Percentiles rank a stretch among this genome's conserved stretches.
These are phyloP conservation scores for Himantopus leucocephalus DNA, from an alignment of 2,113 vertebrate genomes.

Conservation along the genomic window DNA sequence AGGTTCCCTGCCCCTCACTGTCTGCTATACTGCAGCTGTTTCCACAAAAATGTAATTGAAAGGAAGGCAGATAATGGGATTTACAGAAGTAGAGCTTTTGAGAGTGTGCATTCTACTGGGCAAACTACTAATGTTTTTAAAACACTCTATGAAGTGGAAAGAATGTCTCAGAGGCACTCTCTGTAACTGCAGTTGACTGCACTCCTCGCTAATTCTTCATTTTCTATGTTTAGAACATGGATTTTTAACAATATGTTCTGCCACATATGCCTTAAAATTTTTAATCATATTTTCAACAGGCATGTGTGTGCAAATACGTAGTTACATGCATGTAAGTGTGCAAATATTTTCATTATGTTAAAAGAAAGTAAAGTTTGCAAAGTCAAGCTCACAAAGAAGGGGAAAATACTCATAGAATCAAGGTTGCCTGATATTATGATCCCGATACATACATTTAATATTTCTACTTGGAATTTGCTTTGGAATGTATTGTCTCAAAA, in stretches of 20 bases:
- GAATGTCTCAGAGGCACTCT: background rate
- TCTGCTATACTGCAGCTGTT: background rate
- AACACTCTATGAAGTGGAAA: background rate
- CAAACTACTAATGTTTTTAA: background rate
- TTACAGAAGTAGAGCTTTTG: background rate
- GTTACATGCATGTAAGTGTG: background rate
- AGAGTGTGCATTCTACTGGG: background rate
- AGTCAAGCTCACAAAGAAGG: background rate
- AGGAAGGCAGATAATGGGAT: background rate
- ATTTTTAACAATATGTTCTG: background rate
- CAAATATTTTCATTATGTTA: background rate
- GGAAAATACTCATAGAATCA: background rate
- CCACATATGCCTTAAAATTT: background rate
- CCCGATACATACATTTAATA: background rate
- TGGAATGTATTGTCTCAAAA: background rate
- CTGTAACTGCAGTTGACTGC: background rate
- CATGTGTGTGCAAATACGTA: rapidly evolving
- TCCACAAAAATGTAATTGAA: background rate
- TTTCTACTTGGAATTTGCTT: background rate
- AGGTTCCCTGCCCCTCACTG: background rate
- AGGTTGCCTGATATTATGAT: background rate
- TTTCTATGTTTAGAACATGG: background rate
- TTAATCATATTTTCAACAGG: background rate
- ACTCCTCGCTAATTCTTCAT: background rate
- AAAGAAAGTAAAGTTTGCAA: background rate